Evolutionary conservation across 2,797 vertebrate species (phyloP), one percentile per base, ranked within the genome.

Genomic region (Aphelocoma californica): DNA sequence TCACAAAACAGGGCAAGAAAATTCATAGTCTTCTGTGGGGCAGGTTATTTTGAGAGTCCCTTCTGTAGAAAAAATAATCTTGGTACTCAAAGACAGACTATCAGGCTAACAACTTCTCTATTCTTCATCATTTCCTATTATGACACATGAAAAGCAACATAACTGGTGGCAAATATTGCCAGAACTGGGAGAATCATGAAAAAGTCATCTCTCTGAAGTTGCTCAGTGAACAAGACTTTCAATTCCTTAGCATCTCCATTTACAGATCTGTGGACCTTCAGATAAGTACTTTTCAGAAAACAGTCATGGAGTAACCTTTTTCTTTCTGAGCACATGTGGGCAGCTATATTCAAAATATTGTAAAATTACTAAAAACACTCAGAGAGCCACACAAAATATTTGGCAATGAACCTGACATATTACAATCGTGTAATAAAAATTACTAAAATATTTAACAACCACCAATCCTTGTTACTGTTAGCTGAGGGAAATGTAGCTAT

Each of bases 301-400:
- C 2, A 0, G 2, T 17, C 34, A 15, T 29, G 36, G 70, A 71
- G 3, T 50, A 40, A 57, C 2, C 2, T 19, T 3, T 60, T 15
- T 71, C 38, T 54, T 74, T 9, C 20, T 60, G 12, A 92, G 10
- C 6, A 66, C 75, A 61, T 57, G 56, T 4, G 8, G 17, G 4
- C 5, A 78, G 12, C 32, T 86, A 7, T 44, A 42, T 57, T 51
- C 21, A 89, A 88, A 94, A 66, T 4, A 6, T 10, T 64, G 21
- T 6, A 60, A 83, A 86, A 67, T 53, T 50, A 57, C 23, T 75
- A 57, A 66, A 86, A 89, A 38, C n/a, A 60, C 11, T 71, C 53
- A 74, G 36, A 53, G 72, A 82, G 3, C 8, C 6, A 21, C 16
- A 53, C 3, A 42, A 67, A 86, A 45, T 67, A 75, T 47, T 81